Evolutionary conservation across 2,797 vertebrate species (phyloP).

Genomic region (Phoxinus dragarum): DNA sequence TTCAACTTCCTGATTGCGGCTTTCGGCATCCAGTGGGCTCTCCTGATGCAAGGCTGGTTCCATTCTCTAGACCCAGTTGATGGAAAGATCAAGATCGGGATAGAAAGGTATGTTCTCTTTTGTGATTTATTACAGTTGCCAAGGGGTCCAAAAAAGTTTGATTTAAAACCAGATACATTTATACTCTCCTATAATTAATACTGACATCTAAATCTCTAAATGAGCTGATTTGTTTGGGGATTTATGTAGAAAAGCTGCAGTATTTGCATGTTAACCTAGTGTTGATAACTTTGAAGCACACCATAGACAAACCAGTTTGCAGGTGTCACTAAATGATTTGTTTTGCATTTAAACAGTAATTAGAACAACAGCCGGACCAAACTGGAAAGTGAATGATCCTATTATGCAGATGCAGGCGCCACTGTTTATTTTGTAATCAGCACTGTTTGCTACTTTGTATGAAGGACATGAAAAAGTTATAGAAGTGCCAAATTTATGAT

Average conservation of each 20-base stretch:
- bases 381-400: background rate
- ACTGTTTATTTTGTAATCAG: background rate
- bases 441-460: slow-evolving; percentile 8
- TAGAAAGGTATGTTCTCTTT: slow-evolving; percentile 83
- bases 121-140: too few species aligned
- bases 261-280: background rate
- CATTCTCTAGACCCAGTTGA: slow-evolving; percentile 74
- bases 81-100: slow-evolving; percentile 86
- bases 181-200: background rate
- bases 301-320: background rate
- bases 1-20: slow-evolving; percentile 96
- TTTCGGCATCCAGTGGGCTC: slow-evolving; percentile 95
- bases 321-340: background rate
- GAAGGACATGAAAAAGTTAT: background rate
- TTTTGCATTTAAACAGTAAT: slow-evolving; percentile 20
- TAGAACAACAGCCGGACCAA: background rate
- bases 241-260: background rate
- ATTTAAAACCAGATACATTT: background rate
- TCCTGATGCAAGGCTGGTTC: slow-evolving; percentile 98
- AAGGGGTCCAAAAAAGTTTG: background rate
- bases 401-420: background rate
- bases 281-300: too few species aligned
- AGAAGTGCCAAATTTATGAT: background rate
- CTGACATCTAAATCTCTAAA: background rate
- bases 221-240: background rate